Conservation (phyloP, 2,113 vertebrate species). For the Sturnira hondurensis region DNA sequence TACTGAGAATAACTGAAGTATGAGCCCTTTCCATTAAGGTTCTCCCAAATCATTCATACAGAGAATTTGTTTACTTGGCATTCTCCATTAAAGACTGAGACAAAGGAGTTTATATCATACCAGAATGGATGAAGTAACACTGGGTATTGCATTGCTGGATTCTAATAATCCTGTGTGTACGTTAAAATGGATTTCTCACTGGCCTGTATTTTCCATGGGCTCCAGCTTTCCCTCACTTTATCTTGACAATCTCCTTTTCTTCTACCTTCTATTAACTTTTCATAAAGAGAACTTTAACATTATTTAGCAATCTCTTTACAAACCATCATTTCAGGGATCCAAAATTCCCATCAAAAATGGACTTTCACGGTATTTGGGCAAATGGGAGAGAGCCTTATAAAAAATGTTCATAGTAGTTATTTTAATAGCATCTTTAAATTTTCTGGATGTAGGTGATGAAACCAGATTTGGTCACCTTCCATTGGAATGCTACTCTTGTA, state of each 20-base stretch:
- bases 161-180: background rate
- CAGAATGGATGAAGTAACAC: background rate
- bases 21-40: background rate
- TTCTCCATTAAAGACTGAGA: background rate
- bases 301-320: background rate
- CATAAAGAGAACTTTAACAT: background rate
- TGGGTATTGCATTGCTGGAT: background rate
- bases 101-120: background rate
- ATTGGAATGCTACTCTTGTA: background rate
- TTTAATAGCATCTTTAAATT: background rate
- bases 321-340: background rate
- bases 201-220: background rate
- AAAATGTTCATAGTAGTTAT: background rate
- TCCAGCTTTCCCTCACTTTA: background rate
- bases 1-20: background rate
- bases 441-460: background rate
- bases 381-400: background rate
- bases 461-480: background rate
- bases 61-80: background rate
- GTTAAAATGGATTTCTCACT: background rate
- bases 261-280: background rate
- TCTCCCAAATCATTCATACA: background rate
- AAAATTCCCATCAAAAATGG: background rate
- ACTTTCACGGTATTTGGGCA: background rate
- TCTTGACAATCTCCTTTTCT: background rate